Conservation (phyloP, 2,888 invertebrate species). For the Eupeodes luniger region DNA sequence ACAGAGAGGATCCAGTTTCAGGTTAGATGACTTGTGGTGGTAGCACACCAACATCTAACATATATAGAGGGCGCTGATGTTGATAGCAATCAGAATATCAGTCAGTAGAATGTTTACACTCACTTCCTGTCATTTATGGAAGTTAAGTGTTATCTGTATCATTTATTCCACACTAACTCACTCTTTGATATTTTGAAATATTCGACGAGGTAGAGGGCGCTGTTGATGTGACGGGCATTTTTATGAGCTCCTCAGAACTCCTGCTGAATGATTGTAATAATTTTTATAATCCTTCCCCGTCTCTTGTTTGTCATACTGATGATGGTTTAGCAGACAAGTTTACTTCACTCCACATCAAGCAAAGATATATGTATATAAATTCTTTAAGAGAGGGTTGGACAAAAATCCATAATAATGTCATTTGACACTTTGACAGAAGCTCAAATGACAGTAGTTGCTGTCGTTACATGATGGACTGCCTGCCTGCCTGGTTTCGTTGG, state of each 20-base stretch:
- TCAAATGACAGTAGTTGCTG: slow-evolving; percentile 61
- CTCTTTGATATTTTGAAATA: background rate
- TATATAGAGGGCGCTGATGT: background rate
- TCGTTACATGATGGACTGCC: slow-evolving; percentile 18
- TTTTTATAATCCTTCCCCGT: slow-evolving; percentile 18
- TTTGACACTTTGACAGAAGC: slow-evolving; percentile 63
- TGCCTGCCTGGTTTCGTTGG: slow-evolving; percentile 37
- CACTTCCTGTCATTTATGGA: background rate
- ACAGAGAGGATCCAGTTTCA: background rate
- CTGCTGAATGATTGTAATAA: slow-evolving; percentile 23
- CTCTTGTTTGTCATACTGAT: background rate
- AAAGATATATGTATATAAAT: background rate
- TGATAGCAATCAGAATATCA: background rate
- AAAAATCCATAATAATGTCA: slow-evolving; percentile 43
- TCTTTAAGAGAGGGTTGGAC: slow-evolving; percentile 16
- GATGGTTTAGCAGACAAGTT: no score
- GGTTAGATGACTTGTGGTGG: background rate
- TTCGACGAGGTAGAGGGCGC: background rate
- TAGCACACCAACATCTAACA: no score
- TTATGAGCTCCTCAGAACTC: slow-evolving; percentile 24
- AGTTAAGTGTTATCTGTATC: slow-evolving; percentile 4
- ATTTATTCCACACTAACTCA: background rate
- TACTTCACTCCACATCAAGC: background rate
- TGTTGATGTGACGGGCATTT: background rate
- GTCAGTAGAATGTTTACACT: background rate